Conservation (phyloP, 2,113 vertebrate species). For the Oreocharis arfaki region DNA sequence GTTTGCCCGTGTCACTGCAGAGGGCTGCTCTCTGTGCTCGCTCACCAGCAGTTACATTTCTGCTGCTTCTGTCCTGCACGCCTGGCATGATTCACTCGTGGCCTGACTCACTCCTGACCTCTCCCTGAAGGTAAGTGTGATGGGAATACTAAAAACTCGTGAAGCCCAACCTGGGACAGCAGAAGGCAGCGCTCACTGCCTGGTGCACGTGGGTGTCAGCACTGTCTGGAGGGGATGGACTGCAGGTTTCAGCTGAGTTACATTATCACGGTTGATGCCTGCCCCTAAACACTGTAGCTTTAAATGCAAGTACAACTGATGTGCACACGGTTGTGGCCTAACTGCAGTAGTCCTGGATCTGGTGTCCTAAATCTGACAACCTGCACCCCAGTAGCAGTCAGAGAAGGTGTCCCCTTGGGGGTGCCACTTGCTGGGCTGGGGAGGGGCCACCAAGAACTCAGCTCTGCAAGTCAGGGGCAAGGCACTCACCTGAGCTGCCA, state of each 20-base stretch:
- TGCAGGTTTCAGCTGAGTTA: not conserved
- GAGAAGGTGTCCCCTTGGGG: not conserved
- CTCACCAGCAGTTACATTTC: not conserved
- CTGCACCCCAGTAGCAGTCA: not conserved
- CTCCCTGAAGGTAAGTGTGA: not conserved
- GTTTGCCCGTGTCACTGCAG: not conserved
- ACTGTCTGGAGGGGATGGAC: not conserved
- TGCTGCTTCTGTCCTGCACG: not conserved
- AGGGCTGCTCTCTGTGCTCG: not conserved
- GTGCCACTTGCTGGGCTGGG: not conserved
- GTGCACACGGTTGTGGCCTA: not conserved
- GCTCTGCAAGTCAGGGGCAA: not conserved
- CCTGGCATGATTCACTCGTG: fast-evolving
- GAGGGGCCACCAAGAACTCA: not conserved
- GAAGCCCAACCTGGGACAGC: not conserved
- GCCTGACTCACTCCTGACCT: not conserved
- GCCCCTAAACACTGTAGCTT: not conserved
- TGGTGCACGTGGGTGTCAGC: not conserved
- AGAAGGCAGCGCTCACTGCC: not conserved
- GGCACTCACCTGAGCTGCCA: not conserved
- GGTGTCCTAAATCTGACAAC: not conserved
- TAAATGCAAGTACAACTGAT: not conserved
- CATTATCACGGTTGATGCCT: fast-evolving
- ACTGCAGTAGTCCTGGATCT: not conserved
- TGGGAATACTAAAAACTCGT: not conserved